Conservation (phyloP, 1,140 invertebrate species). For the Lordiphosa stackelbergi region DNA sequence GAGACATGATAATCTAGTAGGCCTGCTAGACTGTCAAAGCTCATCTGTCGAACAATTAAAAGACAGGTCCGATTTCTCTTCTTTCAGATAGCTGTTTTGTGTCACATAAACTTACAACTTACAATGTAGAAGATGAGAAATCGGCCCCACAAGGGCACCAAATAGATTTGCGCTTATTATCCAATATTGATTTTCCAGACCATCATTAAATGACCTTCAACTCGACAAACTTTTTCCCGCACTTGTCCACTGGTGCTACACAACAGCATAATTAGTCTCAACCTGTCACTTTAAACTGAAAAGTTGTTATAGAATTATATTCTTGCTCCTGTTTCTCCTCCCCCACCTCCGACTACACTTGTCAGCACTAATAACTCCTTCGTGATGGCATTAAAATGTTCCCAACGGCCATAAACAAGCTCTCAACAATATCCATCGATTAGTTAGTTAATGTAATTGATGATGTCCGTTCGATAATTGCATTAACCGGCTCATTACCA, state of each 20-base stretch:
- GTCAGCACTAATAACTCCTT: slow-evolving; percentile 24
- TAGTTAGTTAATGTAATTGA: slow-evolving; percentile 29
- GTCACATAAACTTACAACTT: too few relatives aligned
- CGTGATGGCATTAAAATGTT: slow-evolving; percentile 15
- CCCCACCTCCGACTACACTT: not conserved
- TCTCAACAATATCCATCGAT: slow-evolving; percentile 19
- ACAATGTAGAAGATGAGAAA: too few relatives aligned
- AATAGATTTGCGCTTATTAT: too few relatives aligned
- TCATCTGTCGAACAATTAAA: too few relatives aligned
- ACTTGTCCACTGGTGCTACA: not conserved
- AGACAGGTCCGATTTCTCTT: too few relatives aligned
- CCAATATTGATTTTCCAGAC: too few relatives aligned
- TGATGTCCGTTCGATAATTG: slow-evolving; percentile 15
- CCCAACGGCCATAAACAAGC: slow-evolving; percentile 10
- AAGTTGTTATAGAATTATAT: not conserved
- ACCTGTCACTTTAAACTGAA: slow-evolving; percentile 7
- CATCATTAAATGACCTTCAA: too few relatives aligned
- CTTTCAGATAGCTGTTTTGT: too few relatives aligned
- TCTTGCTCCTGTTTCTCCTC: not conserved
- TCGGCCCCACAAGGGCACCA: too few relatives aligned
- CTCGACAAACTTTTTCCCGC: too few relatives aligned
- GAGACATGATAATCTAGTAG: too few relatives aligned
- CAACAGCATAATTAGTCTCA: slow-evolving; percentile 4
- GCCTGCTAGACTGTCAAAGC: too few relatives aligned
- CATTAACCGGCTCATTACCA: slow-evolving; percentile 2